Percentiles rank a stretch among this genome's conserved stretches.
Conservation (phyloP, 2,888 invertebrate species). For the Heliconius erato region DNA sequence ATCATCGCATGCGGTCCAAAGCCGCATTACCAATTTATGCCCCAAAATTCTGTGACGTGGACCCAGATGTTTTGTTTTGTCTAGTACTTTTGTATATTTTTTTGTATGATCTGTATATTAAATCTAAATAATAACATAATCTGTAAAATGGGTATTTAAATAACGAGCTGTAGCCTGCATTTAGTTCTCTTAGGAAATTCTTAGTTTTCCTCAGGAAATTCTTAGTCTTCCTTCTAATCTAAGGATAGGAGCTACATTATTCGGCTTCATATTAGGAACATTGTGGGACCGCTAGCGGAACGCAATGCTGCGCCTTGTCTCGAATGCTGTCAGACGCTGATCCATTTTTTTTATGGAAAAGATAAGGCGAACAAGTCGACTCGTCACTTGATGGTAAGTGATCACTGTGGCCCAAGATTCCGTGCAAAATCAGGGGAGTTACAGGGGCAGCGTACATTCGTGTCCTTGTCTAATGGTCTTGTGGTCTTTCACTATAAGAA, state of each 20-base stretch:
- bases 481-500: no score
- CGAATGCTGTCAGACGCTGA: no score
- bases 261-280: not conserved
- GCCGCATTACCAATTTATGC: constrained; percentile 76
- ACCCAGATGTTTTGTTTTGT: constrained; percentile 54
- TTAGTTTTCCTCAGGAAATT: not conserved
- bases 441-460: no score
- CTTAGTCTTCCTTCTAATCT: not conserved
- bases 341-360: no score
- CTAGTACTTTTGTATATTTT: not conserved
- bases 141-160: no score
- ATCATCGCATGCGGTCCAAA: constrained; percentile 75
- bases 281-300: no score
- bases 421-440: no score
- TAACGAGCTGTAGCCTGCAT: not conserved
- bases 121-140: not conserved
- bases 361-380: no score
- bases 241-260: not conserved
- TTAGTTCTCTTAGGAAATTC: not conserved
- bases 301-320: no score
- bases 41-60: constrained; percentile 64
- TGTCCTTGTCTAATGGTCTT: no score
- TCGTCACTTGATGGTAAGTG: no score
- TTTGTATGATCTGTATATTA: not conserved
- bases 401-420: no score